Conservation (phyloP, 2,797 vertebrate genomes). For the Pangasius larnaudii region DNA sequence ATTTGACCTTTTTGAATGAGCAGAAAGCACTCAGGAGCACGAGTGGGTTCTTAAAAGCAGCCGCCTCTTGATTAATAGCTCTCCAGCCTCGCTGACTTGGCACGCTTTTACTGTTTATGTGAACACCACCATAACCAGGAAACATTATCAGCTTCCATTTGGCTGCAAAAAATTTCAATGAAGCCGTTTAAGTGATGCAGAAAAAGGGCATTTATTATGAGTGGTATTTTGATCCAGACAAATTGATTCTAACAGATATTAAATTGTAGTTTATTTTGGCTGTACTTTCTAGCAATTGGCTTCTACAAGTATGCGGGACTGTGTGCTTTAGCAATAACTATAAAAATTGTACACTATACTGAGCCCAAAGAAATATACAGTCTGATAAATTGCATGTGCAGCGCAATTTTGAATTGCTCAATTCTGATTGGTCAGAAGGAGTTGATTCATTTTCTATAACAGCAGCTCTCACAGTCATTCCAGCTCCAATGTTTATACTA, state of each 20-base stretch:
- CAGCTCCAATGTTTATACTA: background rate
- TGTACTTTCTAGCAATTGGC: background rate
- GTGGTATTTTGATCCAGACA: conserved; percentile 21
- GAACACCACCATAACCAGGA: conserved; percentile 23
- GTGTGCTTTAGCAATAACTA: background rate
- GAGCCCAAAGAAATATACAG: background rate
- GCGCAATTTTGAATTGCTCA: background rate
- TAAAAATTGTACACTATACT: background rate
- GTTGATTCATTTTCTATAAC: background rate
- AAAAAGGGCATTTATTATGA: conserved; percentile 11
- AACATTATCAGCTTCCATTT: conserved; percentile 33
- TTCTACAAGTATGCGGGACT: background rate
- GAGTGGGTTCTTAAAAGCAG: conserved; percentile 38
- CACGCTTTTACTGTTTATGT: conserved; percentile 22
- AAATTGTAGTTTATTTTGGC: conserved; percentile 15
- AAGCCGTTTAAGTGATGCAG: background rate
- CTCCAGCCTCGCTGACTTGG: conserved; percentile 38
- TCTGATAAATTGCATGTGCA: background rate
- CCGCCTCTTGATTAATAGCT: conserved; percentile 48
- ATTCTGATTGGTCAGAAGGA: background rate
- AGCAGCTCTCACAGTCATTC: background rate
- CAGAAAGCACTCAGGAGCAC: conserved; percentile 45
- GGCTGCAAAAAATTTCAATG: background rate
- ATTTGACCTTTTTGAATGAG: conserved; percentile 40
- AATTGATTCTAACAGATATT: conserved; percentile 17